Evolutionary conservation across 2,888 invertebrate genomes (phyloP), one percentile per base, ranked within the genome.

Genomic region (Apotomis capreana): DNA sequence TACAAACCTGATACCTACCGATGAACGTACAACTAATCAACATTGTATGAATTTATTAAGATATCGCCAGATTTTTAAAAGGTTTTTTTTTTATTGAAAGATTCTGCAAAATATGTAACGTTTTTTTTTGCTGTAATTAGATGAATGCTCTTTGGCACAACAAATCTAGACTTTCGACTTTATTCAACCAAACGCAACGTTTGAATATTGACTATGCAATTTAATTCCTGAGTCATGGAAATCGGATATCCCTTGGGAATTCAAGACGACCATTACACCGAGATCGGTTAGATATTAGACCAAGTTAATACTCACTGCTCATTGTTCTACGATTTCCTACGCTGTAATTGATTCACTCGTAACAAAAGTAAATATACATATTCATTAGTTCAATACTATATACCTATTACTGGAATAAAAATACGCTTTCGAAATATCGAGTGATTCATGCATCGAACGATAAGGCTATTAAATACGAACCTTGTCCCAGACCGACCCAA

Each of bases 381-480:
- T 36, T 60, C 12, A 37, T 60, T 46, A 26, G 2, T 15, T 15
- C 15, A 15, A 15, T 15, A 15, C 51, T 6, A 12, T 51, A 13
- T n/a, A 49, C 9, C 26, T 49, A 49, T 2, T 3, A 10, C 8
- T 49, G 49, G 9, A 8, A 6, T 3, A 9, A 49, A 49, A 49
- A 49, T 9, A 46, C 10, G 49, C 9, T 46, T 9, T 46, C 8
- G 5, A 46, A 46, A 46, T 46, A 8, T 9, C 36, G 36, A 57
- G 57, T 49, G 3, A 3, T 15, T 15, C 46, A n/a, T 62, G 62
- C 51, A 62, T 52, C 49, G 6, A 8, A 12, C 12, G 46, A 46
- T 55, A 61, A 55, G 60, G 40, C 36, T 62, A 71, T 67, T 71
- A 36, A 62, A 71, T 62, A 51, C 71, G 49, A 57, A 62, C 71